Evolutionary conservation across 2,113 vertebrate species (phyloP), one percentile per base, ranked within the genome.

Genomic region (Dolichallabes microphthalmus): DNA sequence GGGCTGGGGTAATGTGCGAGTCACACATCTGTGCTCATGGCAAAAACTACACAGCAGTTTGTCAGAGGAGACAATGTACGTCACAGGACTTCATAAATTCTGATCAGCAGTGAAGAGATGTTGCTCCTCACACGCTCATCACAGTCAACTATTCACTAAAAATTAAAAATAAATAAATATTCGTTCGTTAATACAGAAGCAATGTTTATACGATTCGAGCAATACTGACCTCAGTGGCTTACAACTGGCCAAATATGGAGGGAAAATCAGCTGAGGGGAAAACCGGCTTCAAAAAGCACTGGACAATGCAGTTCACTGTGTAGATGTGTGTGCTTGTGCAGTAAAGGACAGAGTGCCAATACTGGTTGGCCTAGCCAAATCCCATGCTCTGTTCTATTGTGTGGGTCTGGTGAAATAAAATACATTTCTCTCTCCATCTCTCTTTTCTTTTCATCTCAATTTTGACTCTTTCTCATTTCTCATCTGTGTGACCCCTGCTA

Each of bases 231-330:
- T 86, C 85, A 45, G 2, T 81, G 79, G 73, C 84, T 80, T 82
- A 82, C 73, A 79, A 73, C 68, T 82, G 73, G 50, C n/a, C 45
- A 55, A 82, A 68, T 86, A 79, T 12, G 17, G 27, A 71, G 82
- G 79, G 82, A 86, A 85, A 78, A 71, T 81, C 50, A 60, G 27
- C 27, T 81, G 60, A 83, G 52, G 60, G 50, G 60, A 50, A 83
- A 89, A 83, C 80, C 19, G 0, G 0, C 57, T 55, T 86, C 60
- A 35, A 82, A 88, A 82, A 80, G 39, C 61, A 75, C 75, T 73
- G 64, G 79, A 87, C 77, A 82, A 77, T 89, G 12, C 77, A 55
- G 80, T 75, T 77, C 58, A 85, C 64, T 82, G 78, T 86, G 57
- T 57, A 82, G 63, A 53, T 75, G 22, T 55, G 50, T 80, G 82